Conservation (phyloP, 2,113 vertebrate species). For the Motacilla alba region DNA sequence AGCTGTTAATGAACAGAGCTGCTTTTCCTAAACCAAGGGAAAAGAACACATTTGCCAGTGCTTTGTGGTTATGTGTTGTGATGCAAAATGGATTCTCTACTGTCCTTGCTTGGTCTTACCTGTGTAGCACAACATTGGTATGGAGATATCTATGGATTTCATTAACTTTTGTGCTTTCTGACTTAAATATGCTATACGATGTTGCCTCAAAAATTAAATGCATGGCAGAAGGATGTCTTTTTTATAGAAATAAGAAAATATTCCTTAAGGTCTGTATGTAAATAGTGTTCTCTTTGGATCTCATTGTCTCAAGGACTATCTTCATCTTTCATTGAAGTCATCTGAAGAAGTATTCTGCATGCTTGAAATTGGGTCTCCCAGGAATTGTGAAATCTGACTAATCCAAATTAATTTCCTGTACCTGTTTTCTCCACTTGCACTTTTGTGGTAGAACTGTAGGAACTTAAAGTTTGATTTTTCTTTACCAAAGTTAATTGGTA, state of each 20-base stretch:
- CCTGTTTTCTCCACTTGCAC: background rate
- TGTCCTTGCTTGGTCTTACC: constrained; percentile 35
- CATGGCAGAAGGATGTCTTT: background rate
- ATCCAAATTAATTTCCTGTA: background rate
- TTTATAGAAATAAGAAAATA: background rate
- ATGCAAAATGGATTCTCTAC: constrained; percentile 45
- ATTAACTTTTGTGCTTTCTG: background rate
- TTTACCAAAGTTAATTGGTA: background rate
- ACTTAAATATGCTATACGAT: background rate
- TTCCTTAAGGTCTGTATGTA: background rate
- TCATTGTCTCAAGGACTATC: background rate
- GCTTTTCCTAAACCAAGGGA: constrained; percentile 17
- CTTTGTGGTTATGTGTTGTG: constrained; percentile 32
- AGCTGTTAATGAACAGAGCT: constrained; percentile 67
- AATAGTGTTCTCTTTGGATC: background rate
- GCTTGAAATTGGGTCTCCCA: background rate
- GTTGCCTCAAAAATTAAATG: background rate
- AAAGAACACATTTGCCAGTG: constrained; percentile 16
- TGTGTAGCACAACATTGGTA: background rate
- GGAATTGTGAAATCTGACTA: background rate
- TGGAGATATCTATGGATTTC: background rate
- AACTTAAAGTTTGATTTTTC: background rate
- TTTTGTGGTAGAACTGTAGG: background rate
- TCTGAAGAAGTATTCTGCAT: background rate
- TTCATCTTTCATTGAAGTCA: background rate